Base-by-base conservation (phyloP, 2,113 vertebrate species). In the Lagopus leucura region DNA sequence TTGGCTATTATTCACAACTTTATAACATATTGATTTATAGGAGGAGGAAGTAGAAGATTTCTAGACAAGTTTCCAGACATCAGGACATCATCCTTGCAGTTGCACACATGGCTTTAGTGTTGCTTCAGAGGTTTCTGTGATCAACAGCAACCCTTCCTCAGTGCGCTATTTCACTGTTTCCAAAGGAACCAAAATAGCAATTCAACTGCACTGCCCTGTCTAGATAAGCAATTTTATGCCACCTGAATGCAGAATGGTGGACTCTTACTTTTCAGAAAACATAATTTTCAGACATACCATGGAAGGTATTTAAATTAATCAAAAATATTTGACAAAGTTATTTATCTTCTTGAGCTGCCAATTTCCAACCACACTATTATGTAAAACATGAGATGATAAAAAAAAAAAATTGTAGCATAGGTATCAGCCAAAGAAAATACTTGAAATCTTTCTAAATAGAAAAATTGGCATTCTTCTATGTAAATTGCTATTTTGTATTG, bases 141-240 rank as follows among this genome's bases (percentile, higher is more conserved):
- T 78, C 78, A 86, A 66, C 79, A 88, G 66, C 73, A 57, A n/a
- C 3, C 75, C 72, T 81, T 75, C 13, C 80, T 79, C 11, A 5
- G 34, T 48, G 7, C 10, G 7, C 16, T 1, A 25, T 34, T 93
- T 79, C 86, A 82, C 27, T 63, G 28, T 47, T 83, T 78, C 86
- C 38, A 5, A 67, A 55, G 42, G 71, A 18, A 92, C 77, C 73
- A 69, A 85, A 95, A 94, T 6, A 96, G 92, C 82, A 82, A 65
- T 9, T 60, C 55, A 34, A 24, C 54, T 10, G 58, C 60, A 12
- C 84, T 67, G 67, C 13, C 84, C 91, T 91, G 58, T 89, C 85
- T 69, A 73, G 67, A 77, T 88, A 91, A 95, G 75, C 72, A 79
- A 25, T 88, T 73, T 89, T 14, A 74, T 80, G 32, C 50, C 72